These are phyloP conservation scores for Phthorimaea operculella DNA, from an alignment of 1,140 invertebrate genomes.

Conservation along the genomic window DNA sequence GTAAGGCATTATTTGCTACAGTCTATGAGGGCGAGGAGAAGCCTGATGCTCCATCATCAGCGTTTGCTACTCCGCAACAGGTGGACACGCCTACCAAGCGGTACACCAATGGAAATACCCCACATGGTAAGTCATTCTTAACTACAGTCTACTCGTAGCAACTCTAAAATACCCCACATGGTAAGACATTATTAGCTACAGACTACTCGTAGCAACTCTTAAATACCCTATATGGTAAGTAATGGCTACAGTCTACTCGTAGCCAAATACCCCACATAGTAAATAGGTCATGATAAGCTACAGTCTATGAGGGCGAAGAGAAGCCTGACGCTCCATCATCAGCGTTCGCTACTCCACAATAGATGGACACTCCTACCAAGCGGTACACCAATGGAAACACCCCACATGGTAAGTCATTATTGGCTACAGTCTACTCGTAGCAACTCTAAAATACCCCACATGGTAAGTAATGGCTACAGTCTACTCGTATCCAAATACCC, in stretches of 20 bases:
- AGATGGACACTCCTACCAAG: not conserved
- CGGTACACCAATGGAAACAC: slow-evolving; percentile 51
- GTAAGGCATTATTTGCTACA: too few relatives aligned
- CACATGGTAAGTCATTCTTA: slow-evolving; percentile 10
- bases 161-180: too few relatives aligned
- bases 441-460: too few relatives aligned
- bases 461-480: too few relatives aligned
- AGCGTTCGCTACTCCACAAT: slow-evolving; percentile 20
- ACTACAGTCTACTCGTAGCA: too few relatives aligned
- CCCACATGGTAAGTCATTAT: slow-evolving; percentile 16
- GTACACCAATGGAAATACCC: slow-evolving; percentile 51
- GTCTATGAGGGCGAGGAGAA: slow-evolving; percentile 26
- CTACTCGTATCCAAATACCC: slow-evolving; percentile 50
- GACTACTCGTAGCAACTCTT: too few relatives aligned
- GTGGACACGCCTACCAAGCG: not conserved
- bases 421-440: too few relatives aligned
- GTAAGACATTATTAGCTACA: too few relatives aligned
- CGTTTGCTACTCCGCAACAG: slow-evolving; percentile 21
- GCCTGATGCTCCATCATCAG: slow-evolving; percentile 1
- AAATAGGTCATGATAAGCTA: too few relatives aligned
- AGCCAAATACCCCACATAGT: too few relatives aligned
- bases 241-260: slow-evolving; percentile 48
- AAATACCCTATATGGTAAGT: too few relatives aligned
- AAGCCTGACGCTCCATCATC: slow-evolving; percentile 4
- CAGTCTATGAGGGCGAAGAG: slow-evolving; percentile 39